Base-by-base conservation (phyloP, 2,797 vertebrate genomes). In the Hemibagrus guttatus region DNA sequence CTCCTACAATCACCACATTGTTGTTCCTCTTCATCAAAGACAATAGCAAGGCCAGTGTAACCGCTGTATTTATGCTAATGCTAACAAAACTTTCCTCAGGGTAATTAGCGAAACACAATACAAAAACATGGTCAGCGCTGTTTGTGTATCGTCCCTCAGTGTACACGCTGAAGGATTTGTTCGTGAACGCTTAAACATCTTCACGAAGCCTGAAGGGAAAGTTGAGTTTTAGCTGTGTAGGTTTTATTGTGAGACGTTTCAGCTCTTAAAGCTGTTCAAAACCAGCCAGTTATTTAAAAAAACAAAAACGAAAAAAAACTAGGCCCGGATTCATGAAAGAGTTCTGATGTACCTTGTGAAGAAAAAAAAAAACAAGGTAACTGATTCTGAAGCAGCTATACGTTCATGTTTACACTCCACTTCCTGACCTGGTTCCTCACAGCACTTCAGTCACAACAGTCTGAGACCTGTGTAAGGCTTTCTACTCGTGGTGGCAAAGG, bases 401-500 rank as follows among this genome's bases (percentile, higher is more conserved):
- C 23, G 12, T 56, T 2, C 72, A 81, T 81, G 85, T 88, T 56
- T 56, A 76, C 83, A 26, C 56, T 80, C 58, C 58, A 28, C 39
- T 78, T 39, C 68, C 83, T 82, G 79, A 64, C 46, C 4, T 56
- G 2, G 52, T 28, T 16, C 52, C 56, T 68, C 64, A 61, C 71
- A 49, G 69, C 59, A 31, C 69, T 58, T 66, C 74, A 49, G 78
- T 85, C 59, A 68, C 66, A 79, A 39, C 83, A 56, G 80, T 84
- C 86, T 85, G 69, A 85, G 61, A 76, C 69, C 85, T 88, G 90
- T 89, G 87, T 95, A 94, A 94, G 85, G 92, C 93, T 96, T 96
- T 95, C 94, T 94, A 79, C 89, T 90, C 85, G 85, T 92, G 42
- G 92, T 91, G 91, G 90, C 89, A 91, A 92, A 94, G 95, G 94